Conservation (phyloP, 2,888 invertebrate genomes). For the Hyposoter didymator region DNA sequence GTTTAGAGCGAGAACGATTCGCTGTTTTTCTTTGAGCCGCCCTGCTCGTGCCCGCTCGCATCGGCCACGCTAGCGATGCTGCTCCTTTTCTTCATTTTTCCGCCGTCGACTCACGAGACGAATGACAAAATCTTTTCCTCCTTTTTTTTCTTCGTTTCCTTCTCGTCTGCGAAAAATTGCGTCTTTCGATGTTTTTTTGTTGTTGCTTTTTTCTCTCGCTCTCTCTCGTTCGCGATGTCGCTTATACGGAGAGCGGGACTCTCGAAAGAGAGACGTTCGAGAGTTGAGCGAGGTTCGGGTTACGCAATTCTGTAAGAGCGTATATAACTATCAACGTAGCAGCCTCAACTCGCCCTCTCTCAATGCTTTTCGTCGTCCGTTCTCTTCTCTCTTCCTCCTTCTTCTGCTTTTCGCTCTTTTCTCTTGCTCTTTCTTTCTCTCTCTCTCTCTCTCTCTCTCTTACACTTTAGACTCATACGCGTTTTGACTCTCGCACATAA, state of each 20-base stretch:
- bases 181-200: constrained; percentile 15
- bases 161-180: constrained; percentile 30
- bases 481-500: constrained; percentile 54
- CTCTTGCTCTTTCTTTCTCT: constrained; percentile 46
- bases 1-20: too few species aligned
- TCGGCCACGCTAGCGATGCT: constrained; percentile 2
- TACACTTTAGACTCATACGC: constrained; percentile 37
- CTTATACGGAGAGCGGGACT: constrained; percentile 25
- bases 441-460: constrained; percentile 36
- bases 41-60: neutral
- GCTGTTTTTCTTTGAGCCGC: too few species aligned
- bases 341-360: constrained; percentile 61
- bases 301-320: constrained; percentile 68
- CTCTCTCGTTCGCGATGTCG: constrained; percentile 20
- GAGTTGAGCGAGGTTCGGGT: constrained; percentile 71
- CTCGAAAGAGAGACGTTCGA: constrained; percentile 42
- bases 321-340: constrained; percentile 62
- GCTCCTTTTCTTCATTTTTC: neutral
- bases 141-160: neutral
- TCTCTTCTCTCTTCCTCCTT: constrained; percentile 53
- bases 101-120: neutral
- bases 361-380: constrained; percentile 55
- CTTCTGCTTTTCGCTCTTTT: constrained; percentile 52
- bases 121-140: neutral
- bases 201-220: constrained; percentile 22